These are phyloP conservation scores for Cyclophora punctaria DNA, from an alignment of 2,888 invertebrate genomes.

Conservation along the genomic window DNA sequence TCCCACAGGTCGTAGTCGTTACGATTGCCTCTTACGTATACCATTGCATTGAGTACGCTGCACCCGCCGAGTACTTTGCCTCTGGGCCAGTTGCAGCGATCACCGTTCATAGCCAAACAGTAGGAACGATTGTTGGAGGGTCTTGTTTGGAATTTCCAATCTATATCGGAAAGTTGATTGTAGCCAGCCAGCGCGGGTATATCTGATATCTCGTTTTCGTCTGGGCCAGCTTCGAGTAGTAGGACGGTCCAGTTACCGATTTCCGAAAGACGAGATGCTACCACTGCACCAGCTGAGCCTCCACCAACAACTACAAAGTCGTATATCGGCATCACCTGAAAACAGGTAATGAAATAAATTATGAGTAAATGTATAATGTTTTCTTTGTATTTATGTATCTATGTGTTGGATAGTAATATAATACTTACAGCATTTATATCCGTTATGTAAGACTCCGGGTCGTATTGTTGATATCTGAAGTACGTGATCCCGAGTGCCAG, in stretches of 20 bases:
- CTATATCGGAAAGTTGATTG: constrained; percentile 88
- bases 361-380: neutral
- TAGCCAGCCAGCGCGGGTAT: constrained; percentile 90
- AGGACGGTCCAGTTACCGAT: constrained; percentile 87
- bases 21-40: constrained; percentile 91
- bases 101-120: constrained; percentile 90
- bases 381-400: neutral
- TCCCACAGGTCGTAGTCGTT: constrained; percentile 93
- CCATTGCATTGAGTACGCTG: constrained; percentile 92
- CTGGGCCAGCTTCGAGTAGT: constrained; percentile 89
- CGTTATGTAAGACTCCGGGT: constrained; percentile 86
- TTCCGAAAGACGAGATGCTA: constrained; percentile 89
- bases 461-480: constrained; percentile 85
- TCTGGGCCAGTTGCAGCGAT: constrained; percentile 92
- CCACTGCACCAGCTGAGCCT: constrained; percentile 92
- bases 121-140: constrained; percentile 85
- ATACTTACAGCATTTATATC: constrained; percentile 81
- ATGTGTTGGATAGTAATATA: neutral
- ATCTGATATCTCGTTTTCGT: constrained; percentile 92
- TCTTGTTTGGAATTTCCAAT: constrained; percentile 94
- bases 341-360: constrained; percentile 10
- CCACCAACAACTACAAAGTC: constrained; percentile 92
- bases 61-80: constrained; percentile 93
- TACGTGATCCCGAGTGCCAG: constrained; percentile 87
- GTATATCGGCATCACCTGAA: constrained; percentile 84